phyloP scores from a whole-genome alignment of 2,888 invertebrate species.

The Sericinus montela region DNA sequence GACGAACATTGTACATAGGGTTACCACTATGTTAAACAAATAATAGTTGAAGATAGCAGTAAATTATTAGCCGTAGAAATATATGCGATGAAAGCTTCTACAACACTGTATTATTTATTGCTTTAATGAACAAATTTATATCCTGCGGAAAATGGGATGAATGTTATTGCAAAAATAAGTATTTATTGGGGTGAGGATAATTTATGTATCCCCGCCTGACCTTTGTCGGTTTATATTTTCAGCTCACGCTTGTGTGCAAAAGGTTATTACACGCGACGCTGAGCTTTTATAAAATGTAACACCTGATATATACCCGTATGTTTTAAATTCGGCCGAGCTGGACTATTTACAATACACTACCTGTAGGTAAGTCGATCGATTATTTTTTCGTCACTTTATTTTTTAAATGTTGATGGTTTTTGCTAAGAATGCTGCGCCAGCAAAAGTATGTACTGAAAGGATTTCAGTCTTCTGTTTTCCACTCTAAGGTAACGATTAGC shows the following conservation, averaged over 20 bases:
- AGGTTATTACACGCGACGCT: conserved; percentile 10
- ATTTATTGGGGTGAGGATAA: conserved; percentile 18
- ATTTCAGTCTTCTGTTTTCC: too few species aligned
- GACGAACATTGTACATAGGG: too few species aligned
- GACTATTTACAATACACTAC: background rate
- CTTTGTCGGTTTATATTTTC: conserved; percentile 17
- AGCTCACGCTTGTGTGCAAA: conserved; percentile 15
- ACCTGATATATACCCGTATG: conserved; percentile 4
- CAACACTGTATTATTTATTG: conserved; percentile 12
- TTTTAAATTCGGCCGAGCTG: background rate
- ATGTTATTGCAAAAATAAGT: conserved; percentile 21
- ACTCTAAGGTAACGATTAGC: too few species aligned
- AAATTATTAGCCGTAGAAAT: background rate
- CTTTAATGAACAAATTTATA: conserved; percentile 19
- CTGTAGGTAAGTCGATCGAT: background rate
- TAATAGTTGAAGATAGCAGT: too few species aligned
- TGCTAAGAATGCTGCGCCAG: too few species aligned
- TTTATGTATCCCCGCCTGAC: conserved; percentile 17
- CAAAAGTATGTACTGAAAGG: too few species aligned
- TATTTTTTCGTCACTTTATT: too few species aligned
- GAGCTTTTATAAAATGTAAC: conserved; percentile 9
- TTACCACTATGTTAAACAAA: too few species aligned
- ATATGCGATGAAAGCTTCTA: background rate
- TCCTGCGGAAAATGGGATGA: conserved; percentile 20
- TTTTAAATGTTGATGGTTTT: too few species aligned